Evolutionary conservation across 2,797 vertebrate species (phyloP).

Genomic region (Chaunax sp.): DNA sequence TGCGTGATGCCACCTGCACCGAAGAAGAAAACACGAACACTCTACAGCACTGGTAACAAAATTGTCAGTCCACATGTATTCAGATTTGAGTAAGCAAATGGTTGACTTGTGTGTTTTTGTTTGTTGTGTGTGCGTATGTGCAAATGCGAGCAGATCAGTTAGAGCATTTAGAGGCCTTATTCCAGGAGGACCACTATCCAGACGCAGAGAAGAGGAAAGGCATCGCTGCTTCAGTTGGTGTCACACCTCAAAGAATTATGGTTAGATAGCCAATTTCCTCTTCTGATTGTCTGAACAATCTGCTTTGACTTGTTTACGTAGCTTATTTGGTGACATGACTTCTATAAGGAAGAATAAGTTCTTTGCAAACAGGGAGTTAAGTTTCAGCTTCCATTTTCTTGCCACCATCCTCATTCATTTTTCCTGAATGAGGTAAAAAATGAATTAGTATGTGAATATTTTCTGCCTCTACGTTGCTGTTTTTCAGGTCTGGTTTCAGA

Average conservation of each 20-base stretch:
- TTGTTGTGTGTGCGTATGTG: constrained; percentile 3
- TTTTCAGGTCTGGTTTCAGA: constrained; percentile 97
- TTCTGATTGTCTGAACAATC: constrained; percentile 4
- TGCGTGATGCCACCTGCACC: constrained; percentile 72
- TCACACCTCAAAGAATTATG: constrained; percentile 96
- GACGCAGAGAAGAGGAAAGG: constrained; percentile 91
- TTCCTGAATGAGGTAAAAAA: no score
- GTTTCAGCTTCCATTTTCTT: background rate
- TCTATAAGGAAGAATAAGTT: background rate
- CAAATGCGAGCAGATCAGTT: constrained; percentile 84
- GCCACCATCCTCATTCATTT: background rate
- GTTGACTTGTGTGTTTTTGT: constrained; percentile 20
- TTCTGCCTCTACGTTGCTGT: constrained; percentile 14
- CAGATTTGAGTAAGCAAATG: constrained; percentile 17
- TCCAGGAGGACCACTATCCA: constrained; percentile 95
- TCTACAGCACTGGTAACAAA: constrained; percentile 89
- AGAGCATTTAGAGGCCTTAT: constrained; percentile 89
- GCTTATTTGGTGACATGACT: background rate
- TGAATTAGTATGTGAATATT: constrained; percentile 2
- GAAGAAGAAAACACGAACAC: constrained; percentile 92
- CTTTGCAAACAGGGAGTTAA: background rate
- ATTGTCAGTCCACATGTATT: background rate
- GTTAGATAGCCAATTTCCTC: constrained; percentile 71
- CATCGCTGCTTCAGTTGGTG: constrained; percentile 90
- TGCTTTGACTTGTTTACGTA: constrained; percentile 2